Base-by-base conservation (phyloP, 1,140 invertebrate species). In the Zaprionus capensis region DNA sequence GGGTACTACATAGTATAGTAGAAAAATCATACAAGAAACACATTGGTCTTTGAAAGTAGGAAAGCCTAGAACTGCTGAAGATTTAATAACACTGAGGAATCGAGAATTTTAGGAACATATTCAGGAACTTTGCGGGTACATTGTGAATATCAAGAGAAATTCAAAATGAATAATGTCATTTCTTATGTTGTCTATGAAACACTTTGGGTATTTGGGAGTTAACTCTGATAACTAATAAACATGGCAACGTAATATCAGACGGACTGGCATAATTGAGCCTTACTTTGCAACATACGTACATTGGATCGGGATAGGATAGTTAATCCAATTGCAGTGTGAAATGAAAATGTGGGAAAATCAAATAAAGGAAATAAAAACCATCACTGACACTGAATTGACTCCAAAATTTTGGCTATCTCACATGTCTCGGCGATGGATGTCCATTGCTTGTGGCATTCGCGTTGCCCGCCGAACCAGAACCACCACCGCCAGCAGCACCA, bases 371-470 rank as follows among this genome's bases (percentile, higher is more conserved):
- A 82, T 83, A 81, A 91, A 92, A 92, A 92, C 82, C 84, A 92
- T 91, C 91, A 92, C 91, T 92, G 91, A 92, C 92, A 93, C 91
- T 92, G 92, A 92, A 92, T 92, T 86, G 91, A 92, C 91, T 92
- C 91, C 91, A 92, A 92, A 92, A 92, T 92, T 91, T 92, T 86
- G 90, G 91, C 91, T 93, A 93, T 93, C 92, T 93, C 92, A 93
- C 92, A 93, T 93, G 92, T 93, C 92, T 93, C 77, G 92, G 91
- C 72, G 91, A 91, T 79, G 88, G 82, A 80, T 93, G 87, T 69
- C 91, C 83, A 71, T 82, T 84, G 71, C 85, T 80, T 70, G 78
- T 84, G 56, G 68, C 80, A 71, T 61, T 63, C 2, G 82, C 55
- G 38, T 51, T 76, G 76, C 75, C 78, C n/a, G 80, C 77, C n/a